Conservation (phyloP, 2,113 vertebrate species). For the Mustela nigripes region DNA sequence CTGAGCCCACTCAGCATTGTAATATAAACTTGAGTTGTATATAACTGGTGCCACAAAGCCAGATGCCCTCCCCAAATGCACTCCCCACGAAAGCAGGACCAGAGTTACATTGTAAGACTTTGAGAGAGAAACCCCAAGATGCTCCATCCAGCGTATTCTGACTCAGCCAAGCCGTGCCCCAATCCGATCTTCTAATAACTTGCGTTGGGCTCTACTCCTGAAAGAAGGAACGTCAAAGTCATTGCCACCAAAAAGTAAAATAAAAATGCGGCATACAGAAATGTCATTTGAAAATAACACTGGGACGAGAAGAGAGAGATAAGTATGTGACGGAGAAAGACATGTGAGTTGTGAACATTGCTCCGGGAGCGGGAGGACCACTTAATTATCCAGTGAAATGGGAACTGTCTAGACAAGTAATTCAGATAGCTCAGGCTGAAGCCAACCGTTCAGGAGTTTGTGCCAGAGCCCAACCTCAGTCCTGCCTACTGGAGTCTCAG, state of each 20-base stretch:
- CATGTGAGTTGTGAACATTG: not conserved
- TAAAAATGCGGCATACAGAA: not conserved
- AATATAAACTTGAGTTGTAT: not conserved
- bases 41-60: not conserved
- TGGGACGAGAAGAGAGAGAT: not conserved
- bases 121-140: not conserved
- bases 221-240: not conserved
- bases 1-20: not conserved
- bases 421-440: slow-evolving; percentile 37
- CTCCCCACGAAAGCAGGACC: not conserved
- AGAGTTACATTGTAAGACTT: not conserved
- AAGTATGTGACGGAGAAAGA: not conserved
- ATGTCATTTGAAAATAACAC: not conserved
- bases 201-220: not conserved
- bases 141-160: not conserved
- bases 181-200: not conserved
- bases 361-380: not conserved
- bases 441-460: not conserved
- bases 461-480: slow-evolving; percentile 40
- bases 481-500: slow-evolving; percentile 21
- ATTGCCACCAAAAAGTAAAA: not conserved
- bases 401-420: slow-evolving; percentile 61
- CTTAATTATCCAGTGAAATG: slow-evolving; percentile 38
- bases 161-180: not conserved
- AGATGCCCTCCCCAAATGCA: not conserved